Base-by-base conservation (phyloP, 1,140 invertebrate species). In the Leguminivora glycinivorella region DNA sequence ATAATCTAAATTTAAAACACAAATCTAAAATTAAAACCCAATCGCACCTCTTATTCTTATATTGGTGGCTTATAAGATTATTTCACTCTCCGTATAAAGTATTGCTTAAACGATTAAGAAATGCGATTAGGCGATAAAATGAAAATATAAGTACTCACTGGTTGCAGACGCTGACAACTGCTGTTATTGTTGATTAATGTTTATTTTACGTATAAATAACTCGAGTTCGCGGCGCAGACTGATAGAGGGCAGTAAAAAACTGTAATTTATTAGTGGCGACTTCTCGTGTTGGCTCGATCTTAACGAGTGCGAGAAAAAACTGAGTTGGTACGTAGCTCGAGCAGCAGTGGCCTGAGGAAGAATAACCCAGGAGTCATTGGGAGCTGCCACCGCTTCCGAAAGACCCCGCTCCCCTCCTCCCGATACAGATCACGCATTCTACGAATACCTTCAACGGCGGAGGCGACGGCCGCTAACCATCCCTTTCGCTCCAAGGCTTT, bases 301-400 rank as follows among this genome's bases (percentile, higher is more conserved):
- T 87, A 89, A 89, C 86, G 87, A 89, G 87, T 88, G 87, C 86
- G 88, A 85, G 87, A 85, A 87, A 90, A 91, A 91, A 88, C 85
- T 89, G 83, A 86, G 81, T 82, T 85, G 83, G 81, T 89, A 88
- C 89, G 86, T 83, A 85, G 87, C 85, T 91, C 86, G 84, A 88
- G 83, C 88, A 87, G 83, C 85, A 92, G 91, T 92, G 91, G 90
- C 90, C 90, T 88, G 88, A 90, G 87, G 90, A 91, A 92, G 91
- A 92, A 92, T 92, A 92, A 92, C 87, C 89, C 89, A 90, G 90
- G 88, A 92, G 90, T 92, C 90, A 88, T 84, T 90, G 87, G 91
- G 89, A 90, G 91, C 89, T 88, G 89, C 90, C 86, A 89, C 87
- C 88, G 91, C 91, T 92, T 90, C 91, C 90, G 91, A 92, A 91